These are phyloP conservation scores for Panopea generosa DNA, from an alignment of 2,888 invertebrate species.

Conservation along the genomic window DNA sequence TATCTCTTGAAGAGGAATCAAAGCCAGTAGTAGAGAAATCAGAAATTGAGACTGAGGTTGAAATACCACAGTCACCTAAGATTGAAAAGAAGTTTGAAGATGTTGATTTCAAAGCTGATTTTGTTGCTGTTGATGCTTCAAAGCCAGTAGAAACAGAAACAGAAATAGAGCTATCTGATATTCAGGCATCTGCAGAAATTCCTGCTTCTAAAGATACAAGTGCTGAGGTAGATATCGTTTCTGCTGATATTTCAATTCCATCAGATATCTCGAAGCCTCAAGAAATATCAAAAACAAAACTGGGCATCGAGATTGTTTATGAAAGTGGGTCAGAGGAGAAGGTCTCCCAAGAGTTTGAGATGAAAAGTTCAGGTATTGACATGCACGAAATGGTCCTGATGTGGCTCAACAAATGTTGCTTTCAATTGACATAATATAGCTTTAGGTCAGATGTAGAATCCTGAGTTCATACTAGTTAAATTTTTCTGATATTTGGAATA, in stretches of 20 bases:
- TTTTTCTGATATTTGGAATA: too few species aligned
- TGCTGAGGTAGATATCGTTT: neutral
- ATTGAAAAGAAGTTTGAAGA: slow-evolving; percentile 20
- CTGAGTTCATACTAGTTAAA: too few species aligned
- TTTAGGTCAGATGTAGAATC: too few species aligned
- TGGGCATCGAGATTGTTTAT: slow-evolving; percentile 40
- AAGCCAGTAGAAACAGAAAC: slow-evolving; percentile 50
- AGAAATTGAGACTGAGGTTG: slow-evolving; percentile 37
- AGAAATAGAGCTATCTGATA: slow-evolving; percentile 35
- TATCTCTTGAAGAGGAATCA: too few species aligned
- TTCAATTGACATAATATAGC: too few species aligned
- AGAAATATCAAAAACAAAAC: slow-evolving; percentile 21
- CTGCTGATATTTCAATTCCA: slow-evolving; percentile 1
- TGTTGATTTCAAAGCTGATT: neutral
- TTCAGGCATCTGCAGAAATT: neutral
- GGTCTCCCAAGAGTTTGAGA: slow-evolving; percentile 42
- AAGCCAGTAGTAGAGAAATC: slow-evolving; percentile 10
- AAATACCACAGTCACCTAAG: slow-evolving; percentile 12
- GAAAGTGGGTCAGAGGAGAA: slow-evolving; percentile 46
- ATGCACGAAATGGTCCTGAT: neutral
- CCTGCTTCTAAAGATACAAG: slow-evolving; percentile 6
- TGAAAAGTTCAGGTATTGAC: slow-evolving; percentile 41
- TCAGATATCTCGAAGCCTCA: slow-evolving; percentile 10
- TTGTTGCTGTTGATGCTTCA: neutral
- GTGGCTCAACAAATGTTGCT: too few species aligned